Percentiles rank a stretch among this genome's conserved stretches.
Evolutionary conservation across 35 echinoderm and acorn worm genomes (phyloP).

Genomic region (Chiridota heheva): DNA sequence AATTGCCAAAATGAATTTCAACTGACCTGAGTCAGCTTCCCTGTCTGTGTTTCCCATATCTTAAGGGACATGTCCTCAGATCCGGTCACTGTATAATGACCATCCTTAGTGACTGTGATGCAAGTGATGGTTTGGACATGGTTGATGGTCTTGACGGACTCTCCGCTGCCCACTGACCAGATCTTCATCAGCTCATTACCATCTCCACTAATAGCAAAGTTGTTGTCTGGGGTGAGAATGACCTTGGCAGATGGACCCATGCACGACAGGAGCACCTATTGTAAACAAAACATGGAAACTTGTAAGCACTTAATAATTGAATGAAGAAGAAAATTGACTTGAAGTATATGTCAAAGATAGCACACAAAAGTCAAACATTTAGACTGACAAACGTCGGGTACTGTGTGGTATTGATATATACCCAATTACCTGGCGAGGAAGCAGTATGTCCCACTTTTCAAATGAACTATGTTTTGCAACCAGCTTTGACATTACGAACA

Average conservation of each 20-base stretch:
- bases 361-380: too few relatives aligned
- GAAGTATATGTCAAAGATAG: too few relatives aligned
- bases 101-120: constrained; percentile 85
- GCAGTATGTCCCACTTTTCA: too few relatives aligned
- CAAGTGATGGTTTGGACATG: constrained; percentile 92
- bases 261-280: constrained; percentile 84
- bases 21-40: constrained; percentile 86
- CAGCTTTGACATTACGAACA: too few relatives aligned
- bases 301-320: too few relatives aligned
- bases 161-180: constrained; percentile 86
- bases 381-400: too few relatives aligned
- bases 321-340: too few relatives aligned
- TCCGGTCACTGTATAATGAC: constrained; percentile 95
- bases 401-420: too few relatives aligned
- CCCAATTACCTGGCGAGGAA: too few relatives aligned
- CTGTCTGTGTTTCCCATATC: constrained; percentile 97
- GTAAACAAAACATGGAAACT: too few relatives aligned
- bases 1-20: too few relatives aligned
- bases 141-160: constrained; percentile 96
- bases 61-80: constrained; percentile 97
- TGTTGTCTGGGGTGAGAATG: constrained; percentile 73
- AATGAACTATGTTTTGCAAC: too few relatives aligned
- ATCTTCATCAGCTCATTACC: constrained; percentile 94
- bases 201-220: constrained; percentile 87
- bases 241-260: constrained; percentile 91